Evolutionary conservation across 2,797 vertebrate species (phyloP), one percentile per base, ranked within the genome.

Genomic region (Uromys caudimaculatus): DNA sequence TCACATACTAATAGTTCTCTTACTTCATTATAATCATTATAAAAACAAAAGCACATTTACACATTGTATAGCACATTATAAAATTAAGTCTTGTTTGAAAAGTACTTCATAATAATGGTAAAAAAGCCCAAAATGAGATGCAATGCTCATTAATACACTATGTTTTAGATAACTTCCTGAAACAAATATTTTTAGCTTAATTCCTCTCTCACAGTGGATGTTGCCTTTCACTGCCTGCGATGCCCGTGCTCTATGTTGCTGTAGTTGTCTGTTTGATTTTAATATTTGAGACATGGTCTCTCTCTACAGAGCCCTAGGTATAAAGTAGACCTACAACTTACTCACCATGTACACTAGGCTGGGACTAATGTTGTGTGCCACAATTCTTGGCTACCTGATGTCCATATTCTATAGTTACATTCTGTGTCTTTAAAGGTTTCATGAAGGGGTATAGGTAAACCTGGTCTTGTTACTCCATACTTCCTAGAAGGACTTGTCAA

Each of bases 71-170:
- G 14, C 9, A 50, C 14, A 90, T 19, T 83, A 44, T 38, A 77
- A 79, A 93, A 38, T 23, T 29, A 75, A 83, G 6, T 62, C 44
- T 56, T 75, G 1, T 54, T 79, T 76, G 14, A 67, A 86, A 92
- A 90, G 1, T 62, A 89, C 88, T 81, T 69, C 12, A 89, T 52
- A n/a, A 60, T 29, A 56, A 67, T 58, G 5, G 50, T 89, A 32
- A 94, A 76, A 82, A 96, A 93, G 67, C n/a, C 50, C 19, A 32
- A 73, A 86, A 35, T 44, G 56, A 76, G 35, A 71, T n/a, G 38
- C 3, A 78, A 52, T 38, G 21, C 17, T 84, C 81, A 89, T 29
- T 41, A 62, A 38, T 32, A 54, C 2, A 23, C 44, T 41, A 35
- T 90, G 17, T 32, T 90, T 93, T 58, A 41, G 58, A 96, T 93